phyloP scores from a whole-genome alignment of 2,113 vertebrate species.

The Tyrannus savana region DNA sequence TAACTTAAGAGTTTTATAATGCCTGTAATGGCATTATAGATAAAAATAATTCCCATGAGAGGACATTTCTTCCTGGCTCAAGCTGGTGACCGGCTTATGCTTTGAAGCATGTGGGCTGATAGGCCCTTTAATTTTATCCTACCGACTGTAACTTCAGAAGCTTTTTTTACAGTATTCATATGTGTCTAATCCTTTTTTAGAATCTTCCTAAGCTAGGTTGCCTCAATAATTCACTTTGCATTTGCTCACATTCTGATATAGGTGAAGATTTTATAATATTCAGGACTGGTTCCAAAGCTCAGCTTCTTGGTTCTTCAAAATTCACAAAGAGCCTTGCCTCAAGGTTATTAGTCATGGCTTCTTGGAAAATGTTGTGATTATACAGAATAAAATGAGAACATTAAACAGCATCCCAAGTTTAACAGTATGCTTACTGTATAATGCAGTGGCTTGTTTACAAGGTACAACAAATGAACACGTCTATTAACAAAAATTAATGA shows the following conservation, averaged over 20 bases:
- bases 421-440: conserved; percentile 6
- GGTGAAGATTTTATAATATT: conserved; percentile 33
- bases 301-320: conserved; percentile 25
- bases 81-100: neutral
- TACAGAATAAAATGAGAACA: conserved; percentile 36
- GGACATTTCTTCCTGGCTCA: neutral
- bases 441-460: conserved; percentile 55
- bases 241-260: conserved; percentile 26
- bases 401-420: conserved; percentile 22
- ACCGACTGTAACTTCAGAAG: neutral
- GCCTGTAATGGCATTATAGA: neutral
- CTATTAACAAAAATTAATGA: conserved; percentile 58
- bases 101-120: conserved; percentile 3
- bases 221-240: conserved; percentile 35
- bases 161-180: conserved; percentile 36
- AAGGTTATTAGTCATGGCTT: conserved; percentile 51
- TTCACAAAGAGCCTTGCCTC: conserved; percentile 16
- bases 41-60: conserved; percentile 8
- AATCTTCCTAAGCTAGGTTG: conserved; percentile 16
- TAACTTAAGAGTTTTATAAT: neutral
- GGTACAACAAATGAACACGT: conserved; percentile 27
- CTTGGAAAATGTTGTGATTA: conserved; percentile 32
- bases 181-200: conserved; percentile 26
- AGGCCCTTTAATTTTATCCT: conserved; percentile 32
- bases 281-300: neutral